A percentile compares a stretch with the other conserved stretches of the same genome.
Conservation (phyloP, 1,140 invertebrate species). For the Lycorma delicatula region DNA sequence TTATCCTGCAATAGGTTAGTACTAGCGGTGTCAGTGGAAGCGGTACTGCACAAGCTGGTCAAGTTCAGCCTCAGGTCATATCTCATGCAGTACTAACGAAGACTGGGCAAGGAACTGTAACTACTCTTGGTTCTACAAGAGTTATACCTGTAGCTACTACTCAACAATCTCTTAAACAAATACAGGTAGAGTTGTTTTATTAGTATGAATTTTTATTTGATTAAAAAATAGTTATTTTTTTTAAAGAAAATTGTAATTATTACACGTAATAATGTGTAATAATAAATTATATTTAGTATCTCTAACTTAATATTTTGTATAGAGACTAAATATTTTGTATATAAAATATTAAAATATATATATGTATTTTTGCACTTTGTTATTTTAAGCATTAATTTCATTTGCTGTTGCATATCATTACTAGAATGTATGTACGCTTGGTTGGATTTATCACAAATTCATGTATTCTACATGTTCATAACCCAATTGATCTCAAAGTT, state of each 20-base stretch:
- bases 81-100: slow-evolving; percentile 34
- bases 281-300: too few species aligned
- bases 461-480: too few species aligned
- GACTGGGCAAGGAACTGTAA: slow-evolving; percentile 22
- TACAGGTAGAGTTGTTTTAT: slow-evolving; percentile 42
- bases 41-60: neutral
- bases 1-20: too few species aligned
- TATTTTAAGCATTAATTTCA: too few species aligned
- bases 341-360: too few species aligned
- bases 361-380: too few species aligned
- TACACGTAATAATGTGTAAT: neutral
- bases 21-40: neutral
- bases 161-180: slow-evolving; percentile 42
- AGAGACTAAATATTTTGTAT: too few species aligned
- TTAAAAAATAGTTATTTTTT: neutral
- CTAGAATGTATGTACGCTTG: too few species aligned
- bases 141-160: slow-evolving; percentile 43
- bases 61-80: slow-evolving; percentile 25
- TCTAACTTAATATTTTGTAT: too few species aligned
- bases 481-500: too few species aligned
- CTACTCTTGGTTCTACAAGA: slow-evolving; percentile 34
- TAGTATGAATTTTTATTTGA: neutral
- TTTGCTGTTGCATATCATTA: too few species aligned
- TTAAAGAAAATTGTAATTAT: neutral
- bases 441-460: too few species aligned